Evolutionary conservation across 2,797 vertebrate genomes (phyloP).

Genomic region (Acipenser ruthenus): DNA sequence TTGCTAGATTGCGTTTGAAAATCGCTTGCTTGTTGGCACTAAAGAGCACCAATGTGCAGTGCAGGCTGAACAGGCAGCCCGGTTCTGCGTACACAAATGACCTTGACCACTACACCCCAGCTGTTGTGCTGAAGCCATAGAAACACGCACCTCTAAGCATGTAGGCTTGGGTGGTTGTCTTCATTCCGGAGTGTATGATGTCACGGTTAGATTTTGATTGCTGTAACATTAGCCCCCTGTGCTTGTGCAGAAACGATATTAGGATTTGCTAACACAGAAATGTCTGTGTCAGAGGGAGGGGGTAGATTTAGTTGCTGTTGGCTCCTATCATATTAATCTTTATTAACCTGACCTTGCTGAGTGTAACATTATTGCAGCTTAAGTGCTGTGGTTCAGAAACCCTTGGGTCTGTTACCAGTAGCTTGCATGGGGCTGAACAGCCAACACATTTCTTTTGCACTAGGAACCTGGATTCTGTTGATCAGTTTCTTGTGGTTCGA

Average conservation of each 20-base stretch:
- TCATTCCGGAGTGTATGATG: conserved; percentile 5
- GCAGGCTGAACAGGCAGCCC: no score
- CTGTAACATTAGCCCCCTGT: no score
- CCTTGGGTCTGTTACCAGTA: neutral
- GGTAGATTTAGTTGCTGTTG: neutral
- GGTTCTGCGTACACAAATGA: no score
- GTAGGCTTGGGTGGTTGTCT: neutral
- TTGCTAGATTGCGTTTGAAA: no score
- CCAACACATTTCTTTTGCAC: neutral
- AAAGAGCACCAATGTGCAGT: no score
- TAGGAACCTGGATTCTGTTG: neutral
- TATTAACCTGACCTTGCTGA: conserved; percentile 2
- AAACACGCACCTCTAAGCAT: no score
- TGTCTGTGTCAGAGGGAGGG: no score
- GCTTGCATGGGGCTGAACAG: neutral
- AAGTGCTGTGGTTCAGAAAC: conserved; percentile 1
- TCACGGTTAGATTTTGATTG: neutral
- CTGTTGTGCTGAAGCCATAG: no score
- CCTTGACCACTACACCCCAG: no score
- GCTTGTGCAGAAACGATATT: no score
- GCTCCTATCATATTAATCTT: neutral
- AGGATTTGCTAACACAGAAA: no score
- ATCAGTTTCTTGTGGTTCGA: neutral
- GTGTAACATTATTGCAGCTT: neutral
- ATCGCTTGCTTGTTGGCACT: no score